Conservation (phyloP, 2,797 vertebrate species). For the Liparis tanakae region DNA sequence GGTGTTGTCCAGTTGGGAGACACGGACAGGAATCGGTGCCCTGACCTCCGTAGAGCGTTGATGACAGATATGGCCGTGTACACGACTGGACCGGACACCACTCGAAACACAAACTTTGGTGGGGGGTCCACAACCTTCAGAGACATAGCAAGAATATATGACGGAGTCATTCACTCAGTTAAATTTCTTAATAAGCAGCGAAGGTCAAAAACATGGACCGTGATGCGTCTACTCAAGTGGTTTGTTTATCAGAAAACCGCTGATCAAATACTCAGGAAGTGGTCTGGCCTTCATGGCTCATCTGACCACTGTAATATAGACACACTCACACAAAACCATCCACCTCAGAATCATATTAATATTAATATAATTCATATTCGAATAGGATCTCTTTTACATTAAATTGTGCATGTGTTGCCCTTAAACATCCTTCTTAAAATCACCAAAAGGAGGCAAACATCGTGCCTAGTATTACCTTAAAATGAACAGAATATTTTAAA, state of each 20-base stretch:
- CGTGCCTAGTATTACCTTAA: neutral
- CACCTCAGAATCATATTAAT: neutral
- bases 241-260: conserved; percentile 50
- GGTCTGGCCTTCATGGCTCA: conserved; percentile 33
- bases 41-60: conserved; percentile 87
- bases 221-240: conserved; percentile 29
- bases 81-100: conserved; percentile 91
- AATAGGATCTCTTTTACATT: neutral
- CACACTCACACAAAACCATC: conserved; percentile 5
- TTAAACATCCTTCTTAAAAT: neutral
- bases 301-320: conserved; percentile 20
- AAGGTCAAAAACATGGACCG: conserved; percentile 8
- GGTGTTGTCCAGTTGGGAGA: conserved; percentile 85
- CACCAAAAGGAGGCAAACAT: neutral
- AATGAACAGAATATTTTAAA: neutral
- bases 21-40: conserved; percentile 85
- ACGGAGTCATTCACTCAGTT: neutral
- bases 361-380: neutral
- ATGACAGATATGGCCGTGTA: conserved; percentile 94
- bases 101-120: conserved; percentile 91
- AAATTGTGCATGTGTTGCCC: neutral
- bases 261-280: conserved; percentile 59
- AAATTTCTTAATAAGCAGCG: conserved; percentile 6
- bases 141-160: conserved; percentile 35
- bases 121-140: conserved; percentile 89